Base-by-base conservation (phyloP, 2,888 invertebrate genomes). In the Nomada ruficornis region DNA sequence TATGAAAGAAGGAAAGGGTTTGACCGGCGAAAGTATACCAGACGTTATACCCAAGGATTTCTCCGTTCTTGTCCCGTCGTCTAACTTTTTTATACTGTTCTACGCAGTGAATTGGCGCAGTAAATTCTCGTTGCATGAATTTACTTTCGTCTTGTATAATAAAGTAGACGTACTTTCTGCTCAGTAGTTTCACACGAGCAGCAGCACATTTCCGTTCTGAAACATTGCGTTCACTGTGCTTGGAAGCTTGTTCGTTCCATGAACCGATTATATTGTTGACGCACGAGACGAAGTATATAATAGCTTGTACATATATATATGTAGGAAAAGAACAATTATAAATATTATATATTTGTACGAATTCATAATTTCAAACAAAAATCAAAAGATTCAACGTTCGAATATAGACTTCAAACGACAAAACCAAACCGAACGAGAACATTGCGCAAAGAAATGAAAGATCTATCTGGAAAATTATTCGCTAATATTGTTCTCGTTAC, bases 91-190 rank as follows among this genome's bases (percentile, higher is more conserved):
- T 86, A 77, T 72, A 73, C 73, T 44, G 67, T 69, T 80, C 73
- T 52, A 65, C 67, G 73, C 71, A 63, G 76, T 59, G 86, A 78
- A 84, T 84, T 80, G 84, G 75, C 80, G 80, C 72, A 80, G 86
- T 86, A 86, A 86, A 86, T 86, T 85, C 84, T 82, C 78, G 84
- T 86, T 86, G 77, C 79, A 77, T 70, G 84, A 86, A 86, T 86
- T 80, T 84, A 84, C 80, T 77, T 76, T 63, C 76, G 62, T 78
- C 80, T 55, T 67, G 77, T 80, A 84, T 84, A 86, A 86, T 84
- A 86, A 86, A 84, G 80, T 64, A 75, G 77, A 82, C 76, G 82
- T 79, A 77, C 74, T 75, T 72, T 72, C 77, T 63, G 74, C 73
- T 67, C 70, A 18, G 63, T 75, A 54, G 59, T 75, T 86, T 79